Percentiles rank a stretch among this genome's conserved stretches.
Conservation (phyloP, 2,888 invertebrate species). For the Agrenia bidenticulata region DNA sequence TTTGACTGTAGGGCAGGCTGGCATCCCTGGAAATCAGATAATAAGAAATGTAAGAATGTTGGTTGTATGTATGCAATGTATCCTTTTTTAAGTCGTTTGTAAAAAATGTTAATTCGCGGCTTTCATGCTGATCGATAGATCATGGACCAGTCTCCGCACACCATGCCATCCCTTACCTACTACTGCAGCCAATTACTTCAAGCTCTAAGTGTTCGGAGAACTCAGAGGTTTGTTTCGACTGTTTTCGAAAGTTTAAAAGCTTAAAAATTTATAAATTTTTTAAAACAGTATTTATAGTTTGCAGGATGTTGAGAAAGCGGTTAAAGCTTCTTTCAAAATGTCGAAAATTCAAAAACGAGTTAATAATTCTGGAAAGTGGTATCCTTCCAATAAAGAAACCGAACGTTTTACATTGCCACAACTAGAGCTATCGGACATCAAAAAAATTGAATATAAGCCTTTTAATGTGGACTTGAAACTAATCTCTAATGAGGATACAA, state of each 20-base stretch:
- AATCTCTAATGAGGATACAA: slow-evolving; percentile 28
- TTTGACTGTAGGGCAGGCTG: background rate
- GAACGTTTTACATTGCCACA: no score
- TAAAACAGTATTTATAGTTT: slow-evolving; percentile 24
- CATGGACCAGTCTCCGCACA: slow-evolving; percentile 50
- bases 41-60: slow-evolving; percentile 36
- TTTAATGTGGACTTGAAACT: slow-evolving; percentile 29
- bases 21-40: slow-evolving; percentile 16
- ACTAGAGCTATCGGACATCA: no score
- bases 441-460: background rate
- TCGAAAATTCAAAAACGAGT: background rate
- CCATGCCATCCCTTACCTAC: slow-evolving; percentile 50
- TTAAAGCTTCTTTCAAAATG: slow-evolving; percentile 8
- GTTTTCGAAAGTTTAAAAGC: no score
- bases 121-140: slow-evolving; percentile 33
- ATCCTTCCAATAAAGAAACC: no score
- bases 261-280: background rate
- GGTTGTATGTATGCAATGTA: no score
- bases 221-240: slow-evolving; percentile 3
- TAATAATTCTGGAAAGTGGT: no score
- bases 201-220: slow-evolving; percentile 19
- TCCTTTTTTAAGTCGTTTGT: no score
- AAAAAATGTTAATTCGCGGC: no score
- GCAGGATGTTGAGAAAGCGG: slow-evolving; percentile 30
- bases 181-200: slow-evolving; percentile 42